Percentiles rank a stretch among this genome's conserved stretches.
Conservation (phyloP, 1,140 invertebrate species). For the Limonius californicus region DNA sequence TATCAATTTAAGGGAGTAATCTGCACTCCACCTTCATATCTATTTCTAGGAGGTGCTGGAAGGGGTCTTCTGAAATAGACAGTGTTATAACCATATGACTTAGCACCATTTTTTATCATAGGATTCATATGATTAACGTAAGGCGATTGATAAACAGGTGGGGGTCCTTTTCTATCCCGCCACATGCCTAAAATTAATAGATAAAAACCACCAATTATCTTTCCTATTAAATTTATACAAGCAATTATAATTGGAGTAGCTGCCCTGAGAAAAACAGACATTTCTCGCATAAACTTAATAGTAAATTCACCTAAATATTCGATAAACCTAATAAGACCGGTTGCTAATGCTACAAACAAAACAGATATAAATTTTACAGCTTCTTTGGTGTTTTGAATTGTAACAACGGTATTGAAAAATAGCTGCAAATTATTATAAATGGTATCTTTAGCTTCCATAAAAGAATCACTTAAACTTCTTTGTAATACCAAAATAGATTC, state of each 20-base stretch:
- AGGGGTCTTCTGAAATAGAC: too few relatives aligned
- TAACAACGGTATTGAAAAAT: constrained; percentile 17
- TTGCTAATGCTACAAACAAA: constrained; percentile 11
- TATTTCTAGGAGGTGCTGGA: too few relatives aligned
- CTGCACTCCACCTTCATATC: too few relatives aligned
- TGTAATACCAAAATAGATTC: too few relatives aligned
- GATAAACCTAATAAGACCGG: constrained; percentile 3
- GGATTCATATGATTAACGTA: too few relatives aligned
- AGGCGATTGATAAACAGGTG: not conserved
- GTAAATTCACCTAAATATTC: constrained; percentile 15
- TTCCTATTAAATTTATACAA: constrained; percentile 41
- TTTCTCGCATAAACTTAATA: constrained; percentile 27
- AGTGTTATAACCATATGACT: too few relatives aligned
- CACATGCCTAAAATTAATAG: constrained; percentile 44
- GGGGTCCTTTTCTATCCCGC: constrained; percentile 19
- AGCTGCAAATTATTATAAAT: not conserved
- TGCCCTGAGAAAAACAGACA: constrained; percentile 34
- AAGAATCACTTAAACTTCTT: not conserved
- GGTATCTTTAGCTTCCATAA: constrained; percentile 2
- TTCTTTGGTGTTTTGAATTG: constrained; percentile 18
- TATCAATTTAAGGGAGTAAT: too few relatives aligned
- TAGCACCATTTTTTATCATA: too few relatives aligned
- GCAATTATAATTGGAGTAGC: constrained; percentile 41
- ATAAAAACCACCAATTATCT: constrained; percentile 44
- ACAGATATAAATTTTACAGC: constrained; percentile 18